Evolutionary conservation across 92 coral and sea anemone species (phyloP).

Genomic region (Epizoanthus ramosus): DNA sequence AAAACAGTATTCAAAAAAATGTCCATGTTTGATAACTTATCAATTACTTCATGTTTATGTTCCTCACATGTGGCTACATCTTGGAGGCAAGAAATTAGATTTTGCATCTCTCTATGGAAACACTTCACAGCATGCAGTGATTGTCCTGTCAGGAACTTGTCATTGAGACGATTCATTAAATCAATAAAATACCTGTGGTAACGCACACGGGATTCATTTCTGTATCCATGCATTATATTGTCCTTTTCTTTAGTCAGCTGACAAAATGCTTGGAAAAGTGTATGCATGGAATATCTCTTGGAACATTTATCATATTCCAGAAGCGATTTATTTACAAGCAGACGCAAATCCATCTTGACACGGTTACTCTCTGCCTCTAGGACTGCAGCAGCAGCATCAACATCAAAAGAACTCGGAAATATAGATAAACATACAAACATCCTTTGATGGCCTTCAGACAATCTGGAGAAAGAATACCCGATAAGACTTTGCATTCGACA

Average conservation of each 20-base stretch:
- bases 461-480: constrained; percentile 21
- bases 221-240: neutral
- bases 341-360: neutral
- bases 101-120: neutral
- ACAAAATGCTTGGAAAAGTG: constrained; percentile 6
- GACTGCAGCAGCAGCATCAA: constrained; percentile 11
- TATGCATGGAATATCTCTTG: constrained; percentile 5
- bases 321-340: constrained; percentile 20
- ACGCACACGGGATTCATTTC: neutral
- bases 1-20: neutral
- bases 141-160: constrained; percentile 13
- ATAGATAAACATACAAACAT: constrained; percentile 11
- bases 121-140: constrained; percentile 1
- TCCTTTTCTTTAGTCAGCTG: neutral
- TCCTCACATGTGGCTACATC: neutral
- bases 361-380: neutral
- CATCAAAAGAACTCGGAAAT: constrained; percentile 30
- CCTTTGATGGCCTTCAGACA: neutral
- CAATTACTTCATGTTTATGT: neutral
- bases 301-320: constrained; percentile 2
- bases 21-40: constrained; percentile 15
- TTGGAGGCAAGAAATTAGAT: neutral
- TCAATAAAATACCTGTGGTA: neutral
- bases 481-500: constrained; percentile 10
- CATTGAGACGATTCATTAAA: neutral